Base-by-base conservation (phyloP, 35 echinoderm and acorn worm genomes). In the Ophiothrix spiculata region DNA sequence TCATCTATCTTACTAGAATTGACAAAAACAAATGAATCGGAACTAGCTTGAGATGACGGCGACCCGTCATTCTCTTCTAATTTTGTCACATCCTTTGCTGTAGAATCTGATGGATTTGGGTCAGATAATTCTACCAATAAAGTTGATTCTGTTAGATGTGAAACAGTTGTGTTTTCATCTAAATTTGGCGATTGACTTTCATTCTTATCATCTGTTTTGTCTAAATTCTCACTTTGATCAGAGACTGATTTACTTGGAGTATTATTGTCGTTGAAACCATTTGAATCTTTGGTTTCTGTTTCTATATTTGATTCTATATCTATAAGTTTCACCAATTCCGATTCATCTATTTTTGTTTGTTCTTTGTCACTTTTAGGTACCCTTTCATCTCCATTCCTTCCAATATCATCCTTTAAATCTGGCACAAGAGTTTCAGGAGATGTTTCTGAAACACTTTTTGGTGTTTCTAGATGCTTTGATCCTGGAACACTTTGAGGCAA, bases 11-110 rank as follows among this genome's bases (percentile, higher is more conserved):
- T 69, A 69, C 60, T 69, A 12, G 60, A 69, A 69, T 69, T 69
- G 60, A 69, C 60, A 69, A 69, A 69, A 69, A 69, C 60, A 69
- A 69, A 69, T 6, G 60, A 69, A 69, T 69, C 60, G 17, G 60
- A 69, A 69, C 60, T 69, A 69, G 60, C 60, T 69, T 69, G 60
- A 4, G 60, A 69, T 10, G 60, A 69, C 10, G 60, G 60, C 17
- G 60, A 69, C 17, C 29, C 60, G 25, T 69, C 60, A 25, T 69
- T 69, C 25, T 69, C 60, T n/a, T 69, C 29, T 69, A 28, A n/a
- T 69, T 6, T n/a, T 6, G 60, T 69, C 2, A 25, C 6, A 69
- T 15, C 60, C 4, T 69, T 25, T n/a, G 17, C 23, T 12, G 17
- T n/a, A 69, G 17, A 25, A 12, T 12, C 25, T 69, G 8, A 15